phyloP scores from a whole-genome alignment of 1,140 invertebrate species.

The Condylostylus longicornis region DNA sequence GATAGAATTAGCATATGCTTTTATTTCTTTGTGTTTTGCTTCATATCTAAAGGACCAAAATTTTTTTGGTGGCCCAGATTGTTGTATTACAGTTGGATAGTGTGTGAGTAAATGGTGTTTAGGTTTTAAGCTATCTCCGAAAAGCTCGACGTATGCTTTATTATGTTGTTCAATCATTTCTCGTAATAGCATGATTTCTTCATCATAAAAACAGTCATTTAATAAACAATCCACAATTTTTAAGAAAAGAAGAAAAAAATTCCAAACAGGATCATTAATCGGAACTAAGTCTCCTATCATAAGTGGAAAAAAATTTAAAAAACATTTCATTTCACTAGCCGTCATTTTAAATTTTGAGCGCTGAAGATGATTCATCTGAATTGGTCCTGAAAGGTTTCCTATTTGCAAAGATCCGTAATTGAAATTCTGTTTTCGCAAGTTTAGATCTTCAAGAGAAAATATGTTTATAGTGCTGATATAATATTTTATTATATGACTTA shows the following conservation, averaged over 20 bases:
- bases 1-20: conserved; percentile 9
- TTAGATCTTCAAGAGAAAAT: conserved; percentile 4
- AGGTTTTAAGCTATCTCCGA: conserved; percentile 12
- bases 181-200: not conserved
- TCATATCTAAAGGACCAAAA: conserved; percentile 1
- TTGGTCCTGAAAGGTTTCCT: conserved; percentile 1
- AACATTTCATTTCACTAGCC: conserved; percentile 20
- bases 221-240: conserved; percentile 1
- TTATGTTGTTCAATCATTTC: not conserved
- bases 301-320: conserved; percentile 18
- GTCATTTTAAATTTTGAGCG: conserved; percentile 15
- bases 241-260: not conserved
- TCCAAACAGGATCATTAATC: conserved; percentile 14
- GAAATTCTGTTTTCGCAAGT: conserved; percentile 16
- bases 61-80: conserved; percentile 12
- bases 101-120: conserved; percentile 18
- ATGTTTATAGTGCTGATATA: conserved; percentile 9
- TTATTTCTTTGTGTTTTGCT: conserved; percentile 11
- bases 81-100: conserved; percentile 14
- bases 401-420: conserved; percentile 7
- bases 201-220: not conserved
- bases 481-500: conserved; percentile 11
- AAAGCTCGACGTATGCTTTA: not conserved
- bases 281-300: conserved; percentile 20
- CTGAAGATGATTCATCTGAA: conserved; percentile 10